These are phyloP conservation scores for Liparis tanakae DNA, from an alignment of 2,797 vertebrate species.

Conservation along the genomic window DNA sequence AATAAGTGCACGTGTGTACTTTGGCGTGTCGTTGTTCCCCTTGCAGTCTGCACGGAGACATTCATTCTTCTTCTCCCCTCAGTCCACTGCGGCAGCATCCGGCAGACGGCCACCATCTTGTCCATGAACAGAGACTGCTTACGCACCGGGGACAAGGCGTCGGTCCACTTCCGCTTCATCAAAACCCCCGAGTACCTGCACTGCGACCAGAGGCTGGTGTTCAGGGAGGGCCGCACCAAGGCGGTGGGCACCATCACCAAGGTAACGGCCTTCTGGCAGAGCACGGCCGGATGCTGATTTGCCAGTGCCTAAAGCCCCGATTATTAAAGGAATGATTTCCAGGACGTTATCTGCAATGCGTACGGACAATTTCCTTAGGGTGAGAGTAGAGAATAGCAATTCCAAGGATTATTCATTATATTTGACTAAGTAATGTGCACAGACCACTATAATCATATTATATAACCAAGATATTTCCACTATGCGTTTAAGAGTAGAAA, in stretches of 20 bases:
- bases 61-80: not conserved
- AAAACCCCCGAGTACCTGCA: constrained; percentile 97
- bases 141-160: constrained; percentile 96
- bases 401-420: not conserved
- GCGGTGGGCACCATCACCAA: constrained; percentile 98
- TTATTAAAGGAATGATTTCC: not conserved
- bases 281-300: not conserved
- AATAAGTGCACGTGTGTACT: not conserved
- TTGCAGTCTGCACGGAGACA: not conserved
- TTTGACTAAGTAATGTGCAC: not conserved
- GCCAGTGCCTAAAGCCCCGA: not conserved
- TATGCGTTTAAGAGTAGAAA: not conserved
- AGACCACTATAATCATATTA: not conserved
- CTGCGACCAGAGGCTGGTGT: constrained; percentile 95
- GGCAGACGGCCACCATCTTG: constrained; percentile 97
- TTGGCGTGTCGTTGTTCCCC: not conserved
- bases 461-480: constrained; percentile 1
- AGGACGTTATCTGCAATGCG: not conserved
- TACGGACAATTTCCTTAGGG: not conserved
- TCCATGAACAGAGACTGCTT: constrained; percentile 98
- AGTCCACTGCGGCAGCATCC: constrained; percentile 94
- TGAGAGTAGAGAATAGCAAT: not conserved
- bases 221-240: constrained; percentile 97
- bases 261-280: constrained; percentile 75
- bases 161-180: constrained; percentile 98